Base-by-base conservation (phyloP, 37 sponge, comb jelly and placozoan species). In the Crambe crambe region DNA sequence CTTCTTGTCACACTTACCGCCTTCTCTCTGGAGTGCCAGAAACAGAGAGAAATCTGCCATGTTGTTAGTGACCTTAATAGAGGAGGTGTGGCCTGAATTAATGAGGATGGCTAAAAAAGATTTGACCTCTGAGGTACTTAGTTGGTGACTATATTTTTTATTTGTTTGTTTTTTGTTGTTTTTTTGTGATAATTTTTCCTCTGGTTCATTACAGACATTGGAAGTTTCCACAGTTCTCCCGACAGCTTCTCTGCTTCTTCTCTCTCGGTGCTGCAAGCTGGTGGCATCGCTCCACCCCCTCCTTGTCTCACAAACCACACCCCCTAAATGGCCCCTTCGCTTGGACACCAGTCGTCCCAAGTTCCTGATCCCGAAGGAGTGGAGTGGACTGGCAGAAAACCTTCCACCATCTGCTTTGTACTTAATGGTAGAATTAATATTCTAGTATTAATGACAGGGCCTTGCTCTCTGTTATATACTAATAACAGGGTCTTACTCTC, bases 1-100 rank as follows among this genome's bases (percentile, higher is more conserved):
- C 17, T 65, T 79, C 25, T 56, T 79, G 25, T 56, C 57, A 18
- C 51, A 68, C 79, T 5, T 34, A 0, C 68, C 79, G 6, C 23
- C 17, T 29, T 20, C 56, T 44, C 2, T 44, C 20, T 79, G 68
- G 68, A 66, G 47, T 31, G 56, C 68, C 0, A 67, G 57, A 18
- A 0, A 22, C n/a, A 44, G 30, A 56, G 79, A 56, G 56, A 79
- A 42, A 36, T 68, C 79, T 22, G n/a, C 44, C 34, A 1, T 2
- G 58, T 30, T 56, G 37, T 56, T 47, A 12, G 6, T 12, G 6
- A 47, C 6, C 12, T 12, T 47, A 47, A 12, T 47, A 15, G 51
- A 47, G 12, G 51, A 12, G 12, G 51, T 47, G 12, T 47, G 51
- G 6, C 10, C 6, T 47, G 12, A 47, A 47, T 12, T 47, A 47